Evolutionary conservation across 2,797 vertebrate genomes (phyloP).

Genomic region (Acomys russatus): DNA sequence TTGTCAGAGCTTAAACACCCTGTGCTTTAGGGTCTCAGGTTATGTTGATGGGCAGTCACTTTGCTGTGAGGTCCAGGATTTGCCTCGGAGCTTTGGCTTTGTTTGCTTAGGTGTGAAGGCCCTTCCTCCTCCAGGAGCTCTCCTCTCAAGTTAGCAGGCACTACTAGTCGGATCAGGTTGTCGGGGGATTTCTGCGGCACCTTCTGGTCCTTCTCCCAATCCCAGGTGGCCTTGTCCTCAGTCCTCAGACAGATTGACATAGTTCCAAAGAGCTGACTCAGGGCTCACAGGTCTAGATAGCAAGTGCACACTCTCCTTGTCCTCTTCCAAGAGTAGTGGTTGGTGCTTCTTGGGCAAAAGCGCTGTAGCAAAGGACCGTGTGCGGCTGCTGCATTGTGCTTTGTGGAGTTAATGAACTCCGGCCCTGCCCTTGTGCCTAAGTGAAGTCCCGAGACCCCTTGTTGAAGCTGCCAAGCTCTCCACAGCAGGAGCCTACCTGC

Average conservation of each 20-base stretch:
- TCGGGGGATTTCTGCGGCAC: constrained; percentile 5
- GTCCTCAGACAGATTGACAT: constrained; percentile 46
- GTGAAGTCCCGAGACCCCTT: constrained; percentile 21
- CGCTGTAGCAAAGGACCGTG: constrained; percentile 23
- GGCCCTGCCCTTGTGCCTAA: not conserved
- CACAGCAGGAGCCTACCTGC: not conserved
- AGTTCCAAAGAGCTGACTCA: constrained; percentile 50
- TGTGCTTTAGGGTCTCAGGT: not conserved
- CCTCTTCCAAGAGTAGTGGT: constrained; percentile 20
- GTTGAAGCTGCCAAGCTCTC: rapidly evolving
- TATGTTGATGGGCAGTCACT: too few species aligned
- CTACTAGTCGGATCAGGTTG: not conserved
- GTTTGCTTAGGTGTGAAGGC: not conserved
- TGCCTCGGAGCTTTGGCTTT: not conserved
- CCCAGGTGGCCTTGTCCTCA: constrained; percentile 26
- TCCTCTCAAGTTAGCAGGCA: not conserved
- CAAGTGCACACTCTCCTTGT: not conserved
- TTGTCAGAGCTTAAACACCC: too few species aligned
- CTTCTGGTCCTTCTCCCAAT: not conserved
- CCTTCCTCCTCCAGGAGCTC: not conserved
- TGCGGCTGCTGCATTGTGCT: not conserved
- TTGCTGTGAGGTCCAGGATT: not conserved
- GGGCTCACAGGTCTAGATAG: not conserved
- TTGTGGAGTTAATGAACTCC: constrained; percentile 44
- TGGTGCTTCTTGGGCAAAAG: constrained; percentile 51